These are phyloP conservation scores for Pocillopora damicornis DNA, from an alignment of 64 coral and sea anemone species.

Conservation along the genomic window DNA sequence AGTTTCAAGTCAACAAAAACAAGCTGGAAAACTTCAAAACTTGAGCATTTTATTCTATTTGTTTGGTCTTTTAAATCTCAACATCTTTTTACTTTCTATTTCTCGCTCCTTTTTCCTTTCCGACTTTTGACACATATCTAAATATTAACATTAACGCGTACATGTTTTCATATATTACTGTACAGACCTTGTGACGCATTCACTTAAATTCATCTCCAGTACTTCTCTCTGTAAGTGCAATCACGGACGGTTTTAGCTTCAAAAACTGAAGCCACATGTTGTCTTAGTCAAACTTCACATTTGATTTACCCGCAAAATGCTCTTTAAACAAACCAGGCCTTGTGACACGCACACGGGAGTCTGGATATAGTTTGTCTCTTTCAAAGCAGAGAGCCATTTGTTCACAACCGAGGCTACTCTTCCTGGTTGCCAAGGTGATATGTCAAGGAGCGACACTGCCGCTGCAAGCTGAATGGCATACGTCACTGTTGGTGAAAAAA, in stretches of 20 bases:
- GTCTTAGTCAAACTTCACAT: not conserved
- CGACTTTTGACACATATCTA: too few relatives aligned
- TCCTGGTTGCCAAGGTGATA: slow-evolving; percentile 44
- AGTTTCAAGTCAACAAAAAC: too few relatives aligned
- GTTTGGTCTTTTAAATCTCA: too few relatives aligned
- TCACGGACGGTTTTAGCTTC: not conserved
- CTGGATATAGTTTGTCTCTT: not conserved
- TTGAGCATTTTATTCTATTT: too few relatives aligned
- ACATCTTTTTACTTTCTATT: too few relatives aligned
- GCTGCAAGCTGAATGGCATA: slow-evolving; percentile 15
- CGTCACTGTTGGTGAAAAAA: not conserved
- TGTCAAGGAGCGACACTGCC: slow-evolving; percentile 44
- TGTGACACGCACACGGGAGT: not conserved
- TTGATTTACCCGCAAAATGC: not conserved
- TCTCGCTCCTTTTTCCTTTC: too few relatives aligned
- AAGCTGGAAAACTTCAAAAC: too few relatives aligned
- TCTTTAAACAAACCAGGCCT: slow-evolving; percentile 28
- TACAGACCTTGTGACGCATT: not conserved
- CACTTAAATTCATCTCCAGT: not conserved
- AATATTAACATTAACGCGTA: too few relatives aligned
- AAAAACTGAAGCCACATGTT: not conserved
- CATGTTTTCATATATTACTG: too few relatives aligned
- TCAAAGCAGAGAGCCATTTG: slow-evolving; percentile 27
- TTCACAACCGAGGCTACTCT: slow-evolving; percentile 9
- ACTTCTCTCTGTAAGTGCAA: not conserved